phyloP scores from a whole-genome alignment of 2,113 vertebrate species.

The Syngnathoides biaculeatus region DNA sequence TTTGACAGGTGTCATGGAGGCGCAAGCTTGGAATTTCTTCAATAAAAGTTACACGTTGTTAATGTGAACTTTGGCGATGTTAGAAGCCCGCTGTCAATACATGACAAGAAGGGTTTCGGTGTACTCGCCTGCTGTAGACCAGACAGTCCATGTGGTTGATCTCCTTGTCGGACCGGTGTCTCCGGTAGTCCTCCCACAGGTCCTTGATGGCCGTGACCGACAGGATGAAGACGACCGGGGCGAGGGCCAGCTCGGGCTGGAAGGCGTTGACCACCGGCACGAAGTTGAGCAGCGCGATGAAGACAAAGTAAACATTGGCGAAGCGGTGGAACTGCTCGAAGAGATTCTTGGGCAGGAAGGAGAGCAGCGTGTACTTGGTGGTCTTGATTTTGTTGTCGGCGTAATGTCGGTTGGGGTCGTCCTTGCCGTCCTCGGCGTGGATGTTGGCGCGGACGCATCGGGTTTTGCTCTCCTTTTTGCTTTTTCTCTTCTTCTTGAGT shows the following conservation, averaged over 20 bases:
- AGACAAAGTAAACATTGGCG: slow-evolving; percentile 96
- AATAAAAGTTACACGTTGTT: too few species aligned
- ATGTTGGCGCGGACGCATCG: slow-evolving; percentile 80
- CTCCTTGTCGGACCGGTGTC: slow-evolving; percentile 88
- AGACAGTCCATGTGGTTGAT: slow-evolving; percentile 97
- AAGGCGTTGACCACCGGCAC: slow-evolving; percentile 91
- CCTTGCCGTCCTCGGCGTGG: slow-evolving; percentile 65
- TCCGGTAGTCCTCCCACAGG: slow-evolving; percentile 95
- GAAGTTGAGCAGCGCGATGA: slow-evolving; percentile 93
- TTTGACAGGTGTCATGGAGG: too few species aligned
- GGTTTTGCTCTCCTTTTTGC: slow-evolving; percentile 75
- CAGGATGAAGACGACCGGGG: slow-evolving; percentile 92
- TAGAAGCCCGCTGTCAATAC: too few species aligned
- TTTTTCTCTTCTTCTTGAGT: slow-evolving; percentile 68
- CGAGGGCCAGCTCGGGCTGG: slow-evolving; percentile 89
- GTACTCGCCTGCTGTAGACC: slow-evolving; percentile 87
- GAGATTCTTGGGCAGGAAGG: slow-evolving; percentile 95
- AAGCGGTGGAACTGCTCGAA: slow-evolving; percentile 96
- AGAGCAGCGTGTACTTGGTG: slow-evolving; percentile 92
- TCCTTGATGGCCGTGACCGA: slow-evolving; percentile 94
- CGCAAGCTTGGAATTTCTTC: too few species aligned
- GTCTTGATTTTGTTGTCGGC: slow-evolving; percentile 91
- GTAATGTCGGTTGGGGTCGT: slow-evolving; percentile 70
- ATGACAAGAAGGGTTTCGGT: background rate
- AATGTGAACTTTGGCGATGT: too few species aligned